phyloP scores from a whole-genome alignment of 2,888 invertebrate genomes.

The Pilophorus perplexus region DNA sequence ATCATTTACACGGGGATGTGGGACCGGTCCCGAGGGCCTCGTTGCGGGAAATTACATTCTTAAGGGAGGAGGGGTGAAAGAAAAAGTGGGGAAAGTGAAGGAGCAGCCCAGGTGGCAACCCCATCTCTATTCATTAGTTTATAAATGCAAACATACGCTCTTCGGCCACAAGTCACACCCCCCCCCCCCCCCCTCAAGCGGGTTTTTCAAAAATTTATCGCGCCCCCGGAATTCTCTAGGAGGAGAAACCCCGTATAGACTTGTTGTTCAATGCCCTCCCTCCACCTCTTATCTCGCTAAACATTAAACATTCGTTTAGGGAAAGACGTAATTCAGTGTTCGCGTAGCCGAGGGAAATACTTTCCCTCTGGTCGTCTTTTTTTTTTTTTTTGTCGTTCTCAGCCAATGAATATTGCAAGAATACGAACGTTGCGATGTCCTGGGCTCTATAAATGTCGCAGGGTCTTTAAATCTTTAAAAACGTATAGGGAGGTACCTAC shows the following conservation, averaged over 20 bases:
- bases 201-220: constrained; percentile 29
- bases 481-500: too few relatives aligned
- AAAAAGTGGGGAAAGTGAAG: constrained; percentile 9
- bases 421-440: too few relatives aligned
- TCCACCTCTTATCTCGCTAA: neutral
- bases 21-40: constrained; percentile 33
- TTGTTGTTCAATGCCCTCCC: neutral
- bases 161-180: constrained; percentile 36
- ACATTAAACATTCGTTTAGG: constrained; percentile 14
- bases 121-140: constrained; percentile 43
- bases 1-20: constrained; percentile 26
- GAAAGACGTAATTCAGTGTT: constrained; percentile 8
- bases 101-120: constrained; percentile 32
- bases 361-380: neutral
- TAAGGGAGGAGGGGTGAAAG: constrained; percentile 2
- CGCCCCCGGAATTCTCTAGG: constrained; percentile 7
- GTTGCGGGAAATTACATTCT: constrained; percentile 40
- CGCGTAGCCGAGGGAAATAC: neutral
- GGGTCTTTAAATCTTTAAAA: too few relatives aligned
- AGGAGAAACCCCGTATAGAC: neutral
- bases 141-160: constrained; percentile 41
- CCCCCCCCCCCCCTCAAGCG: constrained; percentile 3
- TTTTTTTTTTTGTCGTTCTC: too few relatives aligned
- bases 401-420: too few relatives aligned
- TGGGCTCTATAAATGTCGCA: too few relatives aligned